These are phyloP conservation scores for Megaptera novaeangliae DNA, from an alignment of 2,113 vertebrate species.

Conservation along the genomic window DNA sequence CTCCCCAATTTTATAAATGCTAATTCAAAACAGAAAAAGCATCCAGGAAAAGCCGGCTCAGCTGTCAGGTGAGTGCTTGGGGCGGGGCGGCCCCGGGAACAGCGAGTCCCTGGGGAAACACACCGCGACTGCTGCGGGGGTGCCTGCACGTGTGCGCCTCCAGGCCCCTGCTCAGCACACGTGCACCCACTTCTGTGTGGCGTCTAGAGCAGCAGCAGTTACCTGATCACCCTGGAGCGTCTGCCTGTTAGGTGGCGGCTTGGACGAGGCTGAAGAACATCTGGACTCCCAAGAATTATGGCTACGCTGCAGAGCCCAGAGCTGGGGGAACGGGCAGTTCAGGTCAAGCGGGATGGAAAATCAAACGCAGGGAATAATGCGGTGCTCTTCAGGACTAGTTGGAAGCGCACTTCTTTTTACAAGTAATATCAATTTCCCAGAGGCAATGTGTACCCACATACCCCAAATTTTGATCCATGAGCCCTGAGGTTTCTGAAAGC, in stretches of 20 bases:
- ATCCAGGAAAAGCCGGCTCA: neutral
- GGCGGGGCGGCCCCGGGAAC: neutral
- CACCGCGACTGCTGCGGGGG: rapidly evolving
- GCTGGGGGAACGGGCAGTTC: neutral
- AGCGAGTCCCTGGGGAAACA: rapidly evolving
- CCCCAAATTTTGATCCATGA: neutral
- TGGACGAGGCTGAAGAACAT: neutral
- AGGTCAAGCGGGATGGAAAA: neutral
- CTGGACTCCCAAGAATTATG: neutral
- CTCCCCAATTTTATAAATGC: neutral
- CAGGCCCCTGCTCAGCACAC: neutral
- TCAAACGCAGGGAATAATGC: neutral
- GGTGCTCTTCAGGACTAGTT: neutral
- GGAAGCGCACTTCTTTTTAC: neutral
- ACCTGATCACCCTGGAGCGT: neutral
- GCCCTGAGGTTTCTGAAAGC: neutral
- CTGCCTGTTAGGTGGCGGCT: neutral
- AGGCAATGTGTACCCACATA: neutral
- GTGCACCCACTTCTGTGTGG: rapidly evolving
- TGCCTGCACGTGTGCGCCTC: rapidly evolving
- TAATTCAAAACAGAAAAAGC: neutral
- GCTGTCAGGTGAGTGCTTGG: no score
- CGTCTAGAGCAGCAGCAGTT: neutral
- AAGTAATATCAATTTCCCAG: neutral
- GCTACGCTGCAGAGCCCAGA: neutral